Evolutionary conservation across 2,888 invertebrate genomes (phyloP).

Genomic region (Drosophila setosimentum): DNA sequence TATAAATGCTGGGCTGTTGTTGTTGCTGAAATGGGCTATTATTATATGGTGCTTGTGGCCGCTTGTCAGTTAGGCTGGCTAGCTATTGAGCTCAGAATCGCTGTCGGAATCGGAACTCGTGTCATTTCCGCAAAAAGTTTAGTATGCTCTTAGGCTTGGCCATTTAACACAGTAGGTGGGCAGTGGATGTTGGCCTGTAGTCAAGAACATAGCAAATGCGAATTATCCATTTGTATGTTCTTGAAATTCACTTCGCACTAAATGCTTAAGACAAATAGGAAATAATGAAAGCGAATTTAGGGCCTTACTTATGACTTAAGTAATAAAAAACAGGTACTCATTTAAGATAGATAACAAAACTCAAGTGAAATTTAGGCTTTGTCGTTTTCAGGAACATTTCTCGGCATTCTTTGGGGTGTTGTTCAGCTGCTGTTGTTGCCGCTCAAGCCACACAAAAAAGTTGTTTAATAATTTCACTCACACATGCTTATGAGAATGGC

Average conservation of each 20-base stretch:
- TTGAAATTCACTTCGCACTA: not conserved
- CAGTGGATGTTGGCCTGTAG: not conserved
- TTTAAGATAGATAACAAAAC: not conserved
- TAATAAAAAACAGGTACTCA: not conserved
- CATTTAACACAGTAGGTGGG: constrained; percentile 54
- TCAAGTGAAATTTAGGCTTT: not conserved
- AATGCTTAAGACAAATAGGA: not conserved
- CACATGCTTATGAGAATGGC: constrained; percentile 61
- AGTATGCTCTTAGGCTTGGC: constrained; percentile 72
- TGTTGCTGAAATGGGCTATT: constrained; percentile 53
- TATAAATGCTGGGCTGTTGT: constrained; percentile 20
- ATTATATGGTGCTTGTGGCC: constrained; percentile 48
- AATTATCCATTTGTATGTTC: constrained; percentile 29
- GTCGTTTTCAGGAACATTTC: constrained; percentile 35
- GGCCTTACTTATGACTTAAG: too few relatives aligned
- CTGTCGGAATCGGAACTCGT: constrained; percentile 72
- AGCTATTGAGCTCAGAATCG: constrained; percentile 6
- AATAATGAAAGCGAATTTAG: not conserved
- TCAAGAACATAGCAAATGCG: constrained; percentile 23
- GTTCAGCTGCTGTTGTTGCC: constrained; percentile 27
- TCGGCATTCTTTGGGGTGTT: constrained; percentile 6
- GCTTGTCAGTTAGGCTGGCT: constrained; percentile 41
- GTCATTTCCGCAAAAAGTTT: constrained; percentile 79
- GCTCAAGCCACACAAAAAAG: constrained; percentile 47
- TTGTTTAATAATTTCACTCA: constrained; percentile 80